Conservation (phyloP, 2,113 vertebrate species). For the Tragelaphus scriptus region DNA sequence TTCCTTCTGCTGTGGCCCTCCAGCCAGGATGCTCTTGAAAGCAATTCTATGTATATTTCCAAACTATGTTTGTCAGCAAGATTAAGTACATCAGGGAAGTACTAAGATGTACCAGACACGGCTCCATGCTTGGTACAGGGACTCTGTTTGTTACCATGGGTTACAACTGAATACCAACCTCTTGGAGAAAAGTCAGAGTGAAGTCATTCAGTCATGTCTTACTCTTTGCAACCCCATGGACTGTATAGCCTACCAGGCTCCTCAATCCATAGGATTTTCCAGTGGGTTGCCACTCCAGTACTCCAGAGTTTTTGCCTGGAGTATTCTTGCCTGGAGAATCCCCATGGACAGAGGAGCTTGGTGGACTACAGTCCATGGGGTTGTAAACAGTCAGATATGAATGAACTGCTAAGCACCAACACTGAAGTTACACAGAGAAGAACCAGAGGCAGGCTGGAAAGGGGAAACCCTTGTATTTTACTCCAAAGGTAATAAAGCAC, state of each 20-base stretch:
- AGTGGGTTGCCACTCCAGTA: neutral
- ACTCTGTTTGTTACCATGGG: neutral
- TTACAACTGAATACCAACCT: neutral
- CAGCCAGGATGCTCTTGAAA: neutral
- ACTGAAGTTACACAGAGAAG: neutral
- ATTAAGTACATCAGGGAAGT: neutral
- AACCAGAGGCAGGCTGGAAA: neutral
- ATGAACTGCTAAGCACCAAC: neutral
- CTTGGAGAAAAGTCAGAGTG: neutral
- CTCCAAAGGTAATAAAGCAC: neutral
- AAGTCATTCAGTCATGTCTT: neutral
- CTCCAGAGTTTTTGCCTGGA: neutral
- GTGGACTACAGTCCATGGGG: neutral
- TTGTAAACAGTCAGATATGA: neutral
- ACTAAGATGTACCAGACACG: rapidly evolving
- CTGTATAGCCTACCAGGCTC: neutral
- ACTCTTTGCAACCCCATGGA: neutral
- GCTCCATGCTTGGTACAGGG: neutral
- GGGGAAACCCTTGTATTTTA: neutral
- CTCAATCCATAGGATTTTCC: neutral
- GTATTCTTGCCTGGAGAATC: neutral
- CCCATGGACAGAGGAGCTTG: neutral
- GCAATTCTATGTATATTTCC: no score
- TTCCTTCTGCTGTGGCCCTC: neutral
- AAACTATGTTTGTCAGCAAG: neutral